Conservation (phyloP, 2,113 vertebrate species). For the Psophia crepitans region DNA sequence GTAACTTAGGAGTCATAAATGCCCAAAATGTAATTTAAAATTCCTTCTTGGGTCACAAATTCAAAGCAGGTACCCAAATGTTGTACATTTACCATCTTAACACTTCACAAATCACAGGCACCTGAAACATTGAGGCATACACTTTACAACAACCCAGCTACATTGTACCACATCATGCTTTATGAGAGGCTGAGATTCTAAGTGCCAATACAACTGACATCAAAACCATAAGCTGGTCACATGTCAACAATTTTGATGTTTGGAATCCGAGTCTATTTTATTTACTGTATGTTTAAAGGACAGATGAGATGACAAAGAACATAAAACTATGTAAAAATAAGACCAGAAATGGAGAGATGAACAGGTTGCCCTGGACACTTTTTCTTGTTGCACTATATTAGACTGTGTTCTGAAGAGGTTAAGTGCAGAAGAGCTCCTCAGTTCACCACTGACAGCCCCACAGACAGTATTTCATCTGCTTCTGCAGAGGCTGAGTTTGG, state of each 20-base stretch:
- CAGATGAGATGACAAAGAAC: not conserved
- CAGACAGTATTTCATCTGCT: not conserved
- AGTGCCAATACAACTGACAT: not conserved
- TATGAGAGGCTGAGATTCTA: not conserved
- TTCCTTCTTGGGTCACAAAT: not conserved
- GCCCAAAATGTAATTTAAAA: not conserved
- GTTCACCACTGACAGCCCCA: not conserved
- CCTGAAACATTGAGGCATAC: not conserved
- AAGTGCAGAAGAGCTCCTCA: not conserved
- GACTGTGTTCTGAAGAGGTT: not conserved
- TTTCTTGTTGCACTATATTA: not conserved
- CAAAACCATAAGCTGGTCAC: not conserved
- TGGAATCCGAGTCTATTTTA: not conserved
- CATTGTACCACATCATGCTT: not conserved
- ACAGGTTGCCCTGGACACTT: not conserved
- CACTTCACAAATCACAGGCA: not conserved
- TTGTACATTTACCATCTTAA: not conserved
- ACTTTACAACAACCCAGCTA: not conserved
- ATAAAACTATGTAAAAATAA: not conserved
- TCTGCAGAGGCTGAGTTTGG: not conserved
- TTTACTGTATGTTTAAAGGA: not conserved
- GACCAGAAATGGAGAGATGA: not conserved
- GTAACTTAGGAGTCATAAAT: not conserved
- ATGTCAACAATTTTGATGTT: not conserved
- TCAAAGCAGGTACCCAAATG: not conserved